Percentiles rank a stretch among this genome's conserved stretches.
Conservation (phyloP, 2,113 vertebrate species). For the Enhydra lutris region DNA sequence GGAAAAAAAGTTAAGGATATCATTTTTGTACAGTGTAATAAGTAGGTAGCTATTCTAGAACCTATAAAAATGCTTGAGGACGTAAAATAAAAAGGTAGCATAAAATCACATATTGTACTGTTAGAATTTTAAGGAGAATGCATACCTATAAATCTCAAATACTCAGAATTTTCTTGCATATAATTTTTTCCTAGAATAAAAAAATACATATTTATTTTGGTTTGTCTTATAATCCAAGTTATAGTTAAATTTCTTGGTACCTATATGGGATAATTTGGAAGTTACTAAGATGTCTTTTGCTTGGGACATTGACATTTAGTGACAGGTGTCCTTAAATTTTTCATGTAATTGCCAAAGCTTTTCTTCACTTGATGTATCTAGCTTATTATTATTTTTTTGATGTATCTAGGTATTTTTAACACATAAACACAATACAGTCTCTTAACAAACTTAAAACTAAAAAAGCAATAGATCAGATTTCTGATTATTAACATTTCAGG, state of each 20-base stretch:
- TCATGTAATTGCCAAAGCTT: background rate
- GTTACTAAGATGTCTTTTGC: constrained; percentile 3
- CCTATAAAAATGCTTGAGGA: background rate
- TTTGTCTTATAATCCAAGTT: constrained; percentile 36
- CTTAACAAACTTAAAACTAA: constrained; percentile 36
- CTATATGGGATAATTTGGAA: constrained; percentile 11
- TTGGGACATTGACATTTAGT: background rate
- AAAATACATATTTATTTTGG: background rate
- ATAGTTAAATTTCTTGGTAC: constrained; percentile 26
- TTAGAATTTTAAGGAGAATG: constrained; percentile 21
- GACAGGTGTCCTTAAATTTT: constrained; percentile 9
- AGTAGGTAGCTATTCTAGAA: background rate
- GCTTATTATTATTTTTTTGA: background rate
- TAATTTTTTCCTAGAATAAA: constrained; percentile 21
- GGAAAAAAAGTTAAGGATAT: background rate
- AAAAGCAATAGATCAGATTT: background rate
- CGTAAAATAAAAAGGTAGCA: constrained; percentile 22
- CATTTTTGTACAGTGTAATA: background rate
- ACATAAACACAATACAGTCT: background rate
- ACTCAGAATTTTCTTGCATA: background rate
- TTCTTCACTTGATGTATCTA: background rate
- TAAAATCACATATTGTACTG: background rate
- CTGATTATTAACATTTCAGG: constrained; percentile 26
- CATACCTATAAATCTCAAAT: constrained; percentile 1
- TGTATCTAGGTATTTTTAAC: background rate